Conservation (phyloP, 1,140 invertebrate genomes). For the Achroia grisella region DNA sequence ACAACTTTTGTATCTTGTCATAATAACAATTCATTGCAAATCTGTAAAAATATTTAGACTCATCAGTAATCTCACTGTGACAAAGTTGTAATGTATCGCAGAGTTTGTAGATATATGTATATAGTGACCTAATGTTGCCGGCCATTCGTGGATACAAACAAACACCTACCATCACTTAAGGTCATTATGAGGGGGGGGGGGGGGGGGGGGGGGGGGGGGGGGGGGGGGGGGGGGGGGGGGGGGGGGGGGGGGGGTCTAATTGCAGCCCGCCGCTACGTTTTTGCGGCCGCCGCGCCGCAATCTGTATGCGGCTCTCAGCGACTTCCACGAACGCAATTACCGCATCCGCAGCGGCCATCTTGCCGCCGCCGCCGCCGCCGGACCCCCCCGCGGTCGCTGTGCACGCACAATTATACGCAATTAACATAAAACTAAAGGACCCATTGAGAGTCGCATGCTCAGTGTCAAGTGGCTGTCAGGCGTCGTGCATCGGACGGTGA, state of each 20-base stretch:
- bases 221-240: constrained; percentile 8
- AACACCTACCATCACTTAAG: too few species aligned
- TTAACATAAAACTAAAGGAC: constrained; percentile 28
- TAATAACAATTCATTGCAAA: too few species aligned
- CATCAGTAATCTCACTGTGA: too few species aligned
- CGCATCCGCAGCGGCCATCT: constrained; percentile 59
- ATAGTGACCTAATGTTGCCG: too few species aligned
- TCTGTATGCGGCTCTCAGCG: constrained; percentile 34
- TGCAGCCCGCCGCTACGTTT: constrained; percentile 33
- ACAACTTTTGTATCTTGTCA: too few species aligned
- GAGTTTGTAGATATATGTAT: too few species aligned
- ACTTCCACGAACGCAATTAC: constrained; percentile 61
- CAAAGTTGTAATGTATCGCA: too few species aligned
- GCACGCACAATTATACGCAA: constrained; percentile 34
- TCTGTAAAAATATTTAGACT: too few species aligned
- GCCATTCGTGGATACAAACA: too few species aligned
- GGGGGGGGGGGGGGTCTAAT: constrained; percentile 25
- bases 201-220: constrained; percentile 12
- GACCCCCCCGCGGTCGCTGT: too few species aligned
- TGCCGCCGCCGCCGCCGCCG: constrained; percentile 14
- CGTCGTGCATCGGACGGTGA: too few species aligned
- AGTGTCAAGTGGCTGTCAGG: too few species aligned
- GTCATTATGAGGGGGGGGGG: constrained; percentile 2
- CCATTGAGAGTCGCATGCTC: neutral
- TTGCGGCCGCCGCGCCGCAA: constrained; percentile 30